Evolutionary conservation across 2,888 invertebrate genomes (phyloP).

Genomic region (Hetaerina titia): DNA sequence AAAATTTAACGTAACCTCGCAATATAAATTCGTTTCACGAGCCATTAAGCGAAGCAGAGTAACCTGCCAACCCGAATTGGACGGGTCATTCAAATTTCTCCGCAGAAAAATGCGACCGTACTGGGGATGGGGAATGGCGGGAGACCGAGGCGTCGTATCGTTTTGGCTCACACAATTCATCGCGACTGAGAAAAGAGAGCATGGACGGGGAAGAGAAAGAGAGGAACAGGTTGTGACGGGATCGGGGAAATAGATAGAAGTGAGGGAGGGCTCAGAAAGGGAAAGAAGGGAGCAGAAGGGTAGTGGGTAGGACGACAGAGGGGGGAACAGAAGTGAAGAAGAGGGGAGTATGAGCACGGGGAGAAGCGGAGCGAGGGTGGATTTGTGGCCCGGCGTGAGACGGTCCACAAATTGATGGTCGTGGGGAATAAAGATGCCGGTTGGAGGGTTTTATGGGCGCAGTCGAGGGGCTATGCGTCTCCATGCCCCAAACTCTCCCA

Average conservation of each 20-base stretch:
- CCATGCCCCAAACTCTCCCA: too few species aligned
- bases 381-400: not conserved
- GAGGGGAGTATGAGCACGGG: not conserved
- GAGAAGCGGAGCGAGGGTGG: not conserved
- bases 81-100: too few species aligned
- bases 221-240: not conserved
- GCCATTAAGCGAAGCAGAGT: too few species aligned
- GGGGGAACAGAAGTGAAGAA: not conserved
- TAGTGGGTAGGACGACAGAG: too few species aligned
- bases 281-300: not conserved
- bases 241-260: not conserved
- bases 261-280: not conserved
- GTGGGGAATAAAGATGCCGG: constrained; percentile 5
- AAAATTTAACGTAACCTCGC: too few species aligned
- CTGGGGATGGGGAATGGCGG: too few species aligned
- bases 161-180: too few species aligned
- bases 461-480: not conserved
- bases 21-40: too few species aligned
- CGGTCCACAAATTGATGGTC: not conserved
- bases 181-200: not conserved
- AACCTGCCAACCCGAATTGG: too few species aligned
- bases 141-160: too few species aligned
- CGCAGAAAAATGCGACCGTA: too few species aligned
- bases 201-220: not conserved
- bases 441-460: not conserved